phyloP scores from a whole-genome alignment of 2,113 vertebrate genomes.

The Leptobrachium ailaonicum region DNA sequence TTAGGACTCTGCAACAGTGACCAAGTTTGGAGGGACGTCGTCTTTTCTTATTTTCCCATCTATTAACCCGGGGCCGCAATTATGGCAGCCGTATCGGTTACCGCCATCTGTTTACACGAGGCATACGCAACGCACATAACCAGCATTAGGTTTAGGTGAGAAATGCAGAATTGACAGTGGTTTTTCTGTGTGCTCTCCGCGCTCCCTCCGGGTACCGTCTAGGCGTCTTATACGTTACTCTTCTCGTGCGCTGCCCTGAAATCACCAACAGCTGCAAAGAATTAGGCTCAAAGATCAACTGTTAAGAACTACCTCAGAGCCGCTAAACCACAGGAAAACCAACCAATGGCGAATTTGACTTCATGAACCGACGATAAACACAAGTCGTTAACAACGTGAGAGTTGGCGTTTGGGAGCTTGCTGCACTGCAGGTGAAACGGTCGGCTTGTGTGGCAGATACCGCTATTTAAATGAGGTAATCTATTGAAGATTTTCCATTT shows the following conservation, averaged over 20 bases:
- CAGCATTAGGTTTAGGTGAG: constrained; percentile 63
- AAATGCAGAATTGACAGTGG: constrained; percentile 56
- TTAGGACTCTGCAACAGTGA: too few relatives aligned
- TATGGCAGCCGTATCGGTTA: constrained; percentile 60
- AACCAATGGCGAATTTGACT: too few relatives aligned
- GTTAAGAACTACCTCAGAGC: constrained; percentile 60
- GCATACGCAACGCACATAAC: constrained; percentile 53
- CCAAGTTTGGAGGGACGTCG: too few relatives aligned
- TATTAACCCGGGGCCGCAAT: constrained; percentile 54
- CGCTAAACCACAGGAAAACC: constrained; percentile 31
- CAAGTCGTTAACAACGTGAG: too few relatives aligned
- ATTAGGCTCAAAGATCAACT: constrained; percentile 62
- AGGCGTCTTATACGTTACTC: constrained; percentile 38
- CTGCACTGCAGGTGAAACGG: too few relatives aligned
- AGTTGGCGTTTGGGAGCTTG: too few relatives aligned
- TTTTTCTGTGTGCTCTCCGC: constrained; percentile 34
- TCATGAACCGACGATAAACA: too few relatives aligned
- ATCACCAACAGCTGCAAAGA: constrained; percentile 59
- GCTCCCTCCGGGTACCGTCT: constrained; percentile 36
- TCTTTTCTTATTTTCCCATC: too few relatives aligned
- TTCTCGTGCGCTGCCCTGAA: constrained; percentile 32
- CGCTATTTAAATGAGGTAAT: too few relatives aligned
- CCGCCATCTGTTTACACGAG: constrained; percentile 65
- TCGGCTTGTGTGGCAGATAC: too few relatives aligned
- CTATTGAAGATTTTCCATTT: too few relatives aligned